Conservation (phyloP, 2,113 vertebrate species). For the Otocyon megalotis region DNA sequence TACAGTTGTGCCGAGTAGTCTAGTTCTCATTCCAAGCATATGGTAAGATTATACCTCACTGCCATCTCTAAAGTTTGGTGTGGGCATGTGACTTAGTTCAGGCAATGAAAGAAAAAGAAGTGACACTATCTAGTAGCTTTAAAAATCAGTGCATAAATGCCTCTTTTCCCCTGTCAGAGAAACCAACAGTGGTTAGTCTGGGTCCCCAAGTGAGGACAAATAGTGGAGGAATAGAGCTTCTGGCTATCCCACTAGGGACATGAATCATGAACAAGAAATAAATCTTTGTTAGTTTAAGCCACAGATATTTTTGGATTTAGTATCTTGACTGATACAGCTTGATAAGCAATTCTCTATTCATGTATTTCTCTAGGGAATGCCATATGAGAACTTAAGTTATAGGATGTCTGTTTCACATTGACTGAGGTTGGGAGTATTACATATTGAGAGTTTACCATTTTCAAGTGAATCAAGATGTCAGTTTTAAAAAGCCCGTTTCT, state of each 20-base stretch:
- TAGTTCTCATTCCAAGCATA: not conserved
- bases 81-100: not conserved
- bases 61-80: not conserved
- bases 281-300: not conserved
- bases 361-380: not conserved
- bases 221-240: not conserved
- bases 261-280: constrained; percentile 26
- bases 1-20: not conserved
- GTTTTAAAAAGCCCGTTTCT: constrained; percentile 26
- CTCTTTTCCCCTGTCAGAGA: not conserved
- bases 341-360: not conserved
- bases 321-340: not conserved
- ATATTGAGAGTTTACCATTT: constrained; percentile 42
- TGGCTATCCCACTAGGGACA: not conserved
- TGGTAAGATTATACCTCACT: not conserved
- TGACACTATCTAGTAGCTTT: not conserved
- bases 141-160: not conserved
- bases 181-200: not conserved
- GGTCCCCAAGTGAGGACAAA: not conserved
- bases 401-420: not conserved
- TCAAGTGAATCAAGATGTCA: constrained; percentile 57
- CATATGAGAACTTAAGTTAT: not conserved
- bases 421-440: not conserved
- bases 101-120: not conserved
- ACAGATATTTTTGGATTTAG: not conserved